Conservation (phyloP, 2,888 invertebrate genomes). For the Caradrina kadenii region DNA sequence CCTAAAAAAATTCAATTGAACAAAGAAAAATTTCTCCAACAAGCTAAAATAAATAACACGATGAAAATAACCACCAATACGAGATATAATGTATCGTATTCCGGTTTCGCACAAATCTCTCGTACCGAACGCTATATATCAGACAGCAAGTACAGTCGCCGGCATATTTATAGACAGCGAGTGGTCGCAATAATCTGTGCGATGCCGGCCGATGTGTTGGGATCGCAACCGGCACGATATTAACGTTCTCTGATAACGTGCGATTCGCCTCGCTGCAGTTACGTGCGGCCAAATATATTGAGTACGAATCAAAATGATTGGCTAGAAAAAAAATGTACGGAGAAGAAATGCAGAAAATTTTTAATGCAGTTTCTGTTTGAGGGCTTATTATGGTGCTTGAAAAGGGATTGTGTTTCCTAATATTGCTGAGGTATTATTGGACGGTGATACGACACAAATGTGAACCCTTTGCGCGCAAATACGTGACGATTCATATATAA, state of each 20-base stretch:
- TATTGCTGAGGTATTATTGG: background rate
- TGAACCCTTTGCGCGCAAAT: background rate
- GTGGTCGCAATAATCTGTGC: slow-evolving; percentile 57
- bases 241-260: slow-evolving; percentile 47
- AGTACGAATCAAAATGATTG: slow-evolving; percentile 28
- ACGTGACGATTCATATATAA: slow-evolving; percentile 7
- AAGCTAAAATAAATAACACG: slow-evolving; percentile 39
- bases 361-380: background rate
- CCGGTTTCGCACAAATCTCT: slow-evolving; percentile 56
- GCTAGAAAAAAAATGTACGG: slow-evolving; percentile 17
- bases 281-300: slow-evolving; percentile 54
- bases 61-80: slow-evolving; percentile 39
- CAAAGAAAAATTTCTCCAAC: slow-evolving; percentile 6
- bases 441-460: background rate
- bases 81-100: slow-evolving; percentile 55
- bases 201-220: slow-evolving; percentile 43
- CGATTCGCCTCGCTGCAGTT: slow-evolving; percentile 46
- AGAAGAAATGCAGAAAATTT: background rate
- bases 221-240: slow-evolving; percentile 43
- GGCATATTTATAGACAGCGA: slow-evolving; percentile 59
- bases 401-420: no score
- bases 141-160: slow-evolving; percentile 53
- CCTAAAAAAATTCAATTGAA: background rate
- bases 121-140: slow-evolving; percentile 49
- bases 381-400: background rate